phyloP scores from a whole-genome alignment of 2,113 vertebrate genomes.

The Albula goreensis region DNA sequence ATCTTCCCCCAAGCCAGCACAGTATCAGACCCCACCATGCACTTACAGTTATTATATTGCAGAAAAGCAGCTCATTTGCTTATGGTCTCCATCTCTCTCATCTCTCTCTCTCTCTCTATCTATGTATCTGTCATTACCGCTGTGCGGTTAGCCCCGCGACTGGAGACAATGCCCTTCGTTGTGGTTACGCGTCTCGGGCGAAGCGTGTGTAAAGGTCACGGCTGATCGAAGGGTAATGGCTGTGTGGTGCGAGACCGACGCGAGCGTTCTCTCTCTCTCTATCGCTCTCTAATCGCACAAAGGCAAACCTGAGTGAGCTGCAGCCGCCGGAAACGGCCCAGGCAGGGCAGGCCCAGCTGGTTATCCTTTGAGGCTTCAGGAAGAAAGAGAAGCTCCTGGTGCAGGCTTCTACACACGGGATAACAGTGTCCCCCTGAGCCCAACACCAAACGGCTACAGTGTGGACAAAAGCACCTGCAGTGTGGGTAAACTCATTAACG shows the following conservation, averaged over 20 bases:
- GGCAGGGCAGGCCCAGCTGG: too few species aligned
- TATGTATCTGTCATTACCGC: not conserved
- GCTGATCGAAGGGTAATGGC: not conserved
- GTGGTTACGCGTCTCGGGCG: not conserved
- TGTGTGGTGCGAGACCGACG: too few species aligned
- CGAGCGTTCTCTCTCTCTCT: not conserved
- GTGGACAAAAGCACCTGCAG: too few species aligned
- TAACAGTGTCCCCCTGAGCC: not conserved
- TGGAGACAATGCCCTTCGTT: too few species aligned
- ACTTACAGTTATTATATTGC: not conserved
- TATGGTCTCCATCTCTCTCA: slow-evolving; percentile 29
- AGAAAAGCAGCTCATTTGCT: not conserved
- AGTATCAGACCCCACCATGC: not conserved
- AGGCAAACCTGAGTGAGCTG: not conserved
- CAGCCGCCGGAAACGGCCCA: not conserved
- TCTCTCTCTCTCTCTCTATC: slow-evolving; percentile 21
- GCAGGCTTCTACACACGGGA: not conserved
- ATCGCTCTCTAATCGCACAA: not conserved
- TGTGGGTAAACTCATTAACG: too few species aligned
- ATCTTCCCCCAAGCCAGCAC: not conserved
- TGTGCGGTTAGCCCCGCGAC: not conserved
- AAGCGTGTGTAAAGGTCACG: not conserved
- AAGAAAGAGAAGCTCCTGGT: not conserved
- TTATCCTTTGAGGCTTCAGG: not conserved
- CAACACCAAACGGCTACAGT: too few species aligned